These are phyloP conservation scores for Parazoanthus atlanticus DNA, from an alignment of 92 coral and sea anemone species.

Conservation along the genomic window DNA sequence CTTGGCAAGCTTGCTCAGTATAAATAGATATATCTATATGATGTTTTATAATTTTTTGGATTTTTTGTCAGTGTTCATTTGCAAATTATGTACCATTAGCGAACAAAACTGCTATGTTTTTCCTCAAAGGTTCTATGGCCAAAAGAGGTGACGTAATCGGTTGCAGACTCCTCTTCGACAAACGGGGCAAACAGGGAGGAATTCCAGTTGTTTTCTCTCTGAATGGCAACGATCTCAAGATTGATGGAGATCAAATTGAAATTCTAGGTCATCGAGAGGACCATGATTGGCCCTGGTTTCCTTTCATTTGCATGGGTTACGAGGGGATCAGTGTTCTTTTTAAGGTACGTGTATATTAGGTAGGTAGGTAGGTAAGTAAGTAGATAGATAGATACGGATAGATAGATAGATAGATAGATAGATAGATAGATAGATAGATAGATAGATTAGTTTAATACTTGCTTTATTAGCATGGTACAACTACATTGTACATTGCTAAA, in stretches of 20 bases:
- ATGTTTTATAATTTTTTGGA: too few species aligned
- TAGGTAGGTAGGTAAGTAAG: neutral
- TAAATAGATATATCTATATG: too few species aligned
- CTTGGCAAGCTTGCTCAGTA: too few species aligned
- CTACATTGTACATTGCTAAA: too few species aligned
- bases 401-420: too few species aligned
- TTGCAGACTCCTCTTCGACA: constrained; percentile 12
- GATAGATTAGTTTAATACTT: too few species aligned
- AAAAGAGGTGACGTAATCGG: constrained; percentile 29
- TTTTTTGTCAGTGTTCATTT: too few species aligned
- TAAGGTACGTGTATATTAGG: neutral
- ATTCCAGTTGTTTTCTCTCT: constrained; percentile 38
- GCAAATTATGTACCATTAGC: too few species aligned
- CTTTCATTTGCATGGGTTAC: constrained; percentile 15
- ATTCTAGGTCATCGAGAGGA: neutral
- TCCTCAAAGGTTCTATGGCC: constrained; percentile 25
- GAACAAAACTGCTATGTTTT: too few species aligned
- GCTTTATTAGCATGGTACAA: too few species aligned
- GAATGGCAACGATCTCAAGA: constrained; percentile 16
- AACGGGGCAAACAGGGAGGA: neutral
- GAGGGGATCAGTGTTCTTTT: constrained; percentile 27
- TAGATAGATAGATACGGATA: too few species aligned
- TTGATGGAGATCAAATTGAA: neutral
- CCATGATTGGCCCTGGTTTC: neutral
- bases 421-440: neutral